Percentiles rank a stretch among this genome's conserved stretches.
phyloP scores from a whole-genome alignment of 2,797 vertebrate species.

The Hephaestus fuliginosus region DNA sequence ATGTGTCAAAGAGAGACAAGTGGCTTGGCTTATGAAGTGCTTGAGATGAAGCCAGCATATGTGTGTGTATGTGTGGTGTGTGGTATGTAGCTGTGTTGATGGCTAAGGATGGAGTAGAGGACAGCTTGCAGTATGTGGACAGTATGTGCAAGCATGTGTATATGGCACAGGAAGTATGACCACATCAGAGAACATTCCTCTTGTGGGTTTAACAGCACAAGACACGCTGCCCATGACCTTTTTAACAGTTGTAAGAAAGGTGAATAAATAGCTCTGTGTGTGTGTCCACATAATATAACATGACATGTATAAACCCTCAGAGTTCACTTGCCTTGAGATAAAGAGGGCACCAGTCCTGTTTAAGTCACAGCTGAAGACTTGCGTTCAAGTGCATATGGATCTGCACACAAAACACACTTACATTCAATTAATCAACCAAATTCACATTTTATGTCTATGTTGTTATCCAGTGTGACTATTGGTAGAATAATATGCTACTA shows the following conservation, averaged over 20 bases:
- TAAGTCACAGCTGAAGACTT: not conserved
- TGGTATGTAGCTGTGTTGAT: constrained; percentile 10
- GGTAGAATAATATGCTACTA: not conserved
- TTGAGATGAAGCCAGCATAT: constrained; percentile 14
- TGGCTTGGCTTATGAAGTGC: constrained; percentile 29
- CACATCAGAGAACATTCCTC: constrained; percentile 41
- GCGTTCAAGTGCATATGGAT: no score
- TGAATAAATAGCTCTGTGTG: constrained; percentile 34
- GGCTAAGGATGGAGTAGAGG: constrained; percentile 22
- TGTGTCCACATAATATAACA: not conserved
- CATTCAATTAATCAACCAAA: not conserved
- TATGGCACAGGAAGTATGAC: not conserved
- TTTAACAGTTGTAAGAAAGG: constrained; percentile 32
- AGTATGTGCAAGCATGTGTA: not conserved
- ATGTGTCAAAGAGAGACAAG: constrained; percentile 48
- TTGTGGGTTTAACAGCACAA: constrained; percentile 20
- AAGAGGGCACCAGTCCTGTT: not conserved
- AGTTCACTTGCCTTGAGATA: not conserved
- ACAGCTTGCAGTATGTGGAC: constrained; percentile 5
- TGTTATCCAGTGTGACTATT: not conserved
- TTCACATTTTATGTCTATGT: not conserved
- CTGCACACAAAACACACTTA: not conserved
- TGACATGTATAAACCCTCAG: not conserved
- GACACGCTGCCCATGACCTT: constrained; percentile 37
- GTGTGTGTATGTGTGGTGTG: not conserved